A percentile compares a stretch with the other conserved stretches of the same genome.
Evolutionary conservation across 2,797 vertebrate genomes (phyloP).

Genomic region (Micrastur ruficollis): DNA sequence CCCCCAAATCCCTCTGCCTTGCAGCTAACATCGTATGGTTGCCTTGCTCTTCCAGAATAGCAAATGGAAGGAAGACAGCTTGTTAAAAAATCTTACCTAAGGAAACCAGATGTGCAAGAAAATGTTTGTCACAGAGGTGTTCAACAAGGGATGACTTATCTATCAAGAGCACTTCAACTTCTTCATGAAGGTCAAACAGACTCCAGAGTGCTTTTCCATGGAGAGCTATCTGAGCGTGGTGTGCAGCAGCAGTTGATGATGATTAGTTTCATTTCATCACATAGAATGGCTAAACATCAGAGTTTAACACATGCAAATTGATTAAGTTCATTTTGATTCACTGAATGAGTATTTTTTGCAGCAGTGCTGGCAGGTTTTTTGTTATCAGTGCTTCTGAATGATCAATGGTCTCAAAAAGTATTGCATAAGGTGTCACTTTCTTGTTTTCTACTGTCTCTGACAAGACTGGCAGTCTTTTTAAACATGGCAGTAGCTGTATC

Average conservation of each 20-base stretch:
- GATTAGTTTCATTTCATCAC: neutral
- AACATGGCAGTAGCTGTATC: neutral
- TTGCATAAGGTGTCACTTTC: neutral
- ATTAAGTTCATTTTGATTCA: neutral
- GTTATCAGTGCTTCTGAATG: neutral
- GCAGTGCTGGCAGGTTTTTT: neutral
- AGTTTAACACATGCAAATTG: neutral
- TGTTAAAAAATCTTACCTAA: neutral
- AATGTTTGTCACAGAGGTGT: neutral
- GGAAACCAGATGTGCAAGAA: neutral
- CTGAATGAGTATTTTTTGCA: neutral
- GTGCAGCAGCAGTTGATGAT: neutral
- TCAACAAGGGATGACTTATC: neutral
- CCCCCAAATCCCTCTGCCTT: neutral
- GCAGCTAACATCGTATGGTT: neutral
- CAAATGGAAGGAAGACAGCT: neutral
- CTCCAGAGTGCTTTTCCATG: neutral
- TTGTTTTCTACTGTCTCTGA: neutral
- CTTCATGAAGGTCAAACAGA: neutral
- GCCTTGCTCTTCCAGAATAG: neutral
- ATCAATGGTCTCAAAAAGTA: neutral
- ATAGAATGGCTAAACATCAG: neutral
- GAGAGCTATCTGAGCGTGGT: neutral
- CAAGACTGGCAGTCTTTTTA: neutral
- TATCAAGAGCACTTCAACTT: neutral